Evolutionary conservation across 2,888 invertebrate species (phyloP), one percentile per base, ranked within the genome.

Genomic region (Heteromurus nitidus): DNA sequence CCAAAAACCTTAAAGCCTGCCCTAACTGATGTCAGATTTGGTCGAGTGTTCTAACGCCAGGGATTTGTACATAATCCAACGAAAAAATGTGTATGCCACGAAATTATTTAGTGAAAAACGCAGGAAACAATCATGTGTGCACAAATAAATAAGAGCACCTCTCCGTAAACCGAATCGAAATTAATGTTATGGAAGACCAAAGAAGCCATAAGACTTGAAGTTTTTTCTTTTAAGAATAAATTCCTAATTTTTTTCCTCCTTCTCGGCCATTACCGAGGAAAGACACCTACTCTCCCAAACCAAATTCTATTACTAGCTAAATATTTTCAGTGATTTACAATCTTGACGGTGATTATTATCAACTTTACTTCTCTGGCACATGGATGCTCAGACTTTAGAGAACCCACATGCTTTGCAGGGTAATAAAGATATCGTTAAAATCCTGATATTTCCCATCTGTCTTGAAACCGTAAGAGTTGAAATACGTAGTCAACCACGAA

Each of bases 291-390:
- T 50, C 50, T 50, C n/a, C 50, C 36, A 36, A 5, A 20, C 26
- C 22, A 28, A 7, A 16, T 44, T 58, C 31, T 18, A 31, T 31
- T 62, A 26, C 64, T 70, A 64, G 77, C 70, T 77, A 64, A 64
- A 69, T 64, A 68, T 65, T 80, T 50, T 30, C 60, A 31, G 79
- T 80, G 79, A 80, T 80, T 80, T 80, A 80, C 65, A 64, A 58
- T 65, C 79, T 80, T 80, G 72, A 72, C 72, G 79, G 72, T 80
- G 79, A 80, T 80, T 80, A 72, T 80, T 80, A 80, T 80, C 79
- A 72, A 58, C 65, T 72, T 80, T 67, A 80, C 65, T 80, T 80
- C 64, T 79, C 65, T 80, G 79, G 79, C 79, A 72, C 79, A 64
- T 60, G 28, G 47, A 62, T 26, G 3, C 30, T 68, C 2, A 53